Conservation (phyloP, 2,113 vertebrate species). For the Anhinga anhinga region DNA sequence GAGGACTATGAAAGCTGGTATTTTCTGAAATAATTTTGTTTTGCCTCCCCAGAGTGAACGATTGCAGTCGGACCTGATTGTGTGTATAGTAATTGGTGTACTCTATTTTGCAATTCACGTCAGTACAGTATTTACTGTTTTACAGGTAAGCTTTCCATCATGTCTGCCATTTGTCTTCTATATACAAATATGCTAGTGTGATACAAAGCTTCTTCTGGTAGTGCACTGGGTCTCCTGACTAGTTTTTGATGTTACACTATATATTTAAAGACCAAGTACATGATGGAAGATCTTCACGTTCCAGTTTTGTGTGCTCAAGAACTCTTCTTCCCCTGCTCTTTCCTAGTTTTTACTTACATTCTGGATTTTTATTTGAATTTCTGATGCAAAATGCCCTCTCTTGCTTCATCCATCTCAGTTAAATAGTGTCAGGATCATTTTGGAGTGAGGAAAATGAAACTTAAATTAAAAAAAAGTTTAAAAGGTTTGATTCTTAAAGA, state of each 20-base stretch:
- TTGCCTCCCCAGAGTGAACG: slow-evolving; percentile 85
- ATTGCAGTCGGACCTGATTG: slow-evolving; percentile 94
- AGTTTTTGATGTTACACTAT: too few relatives aligned
- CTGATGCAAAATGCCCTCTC: background rate
- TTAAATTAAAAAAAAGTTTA: background rate
- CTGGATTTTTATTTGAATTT: background rate
- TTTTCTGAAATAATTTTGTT: background rate
- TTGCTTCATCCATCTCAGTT: background rate
- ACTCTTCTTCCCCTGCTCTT: background rate
- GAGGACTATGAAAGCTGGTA: background rate
- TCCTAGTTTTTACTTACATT: background rate
- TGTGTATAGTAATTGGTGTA: slow-evolving; percentile 92
- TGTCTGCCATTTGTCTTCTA: background rate
- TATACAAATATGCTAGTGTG: background rate
- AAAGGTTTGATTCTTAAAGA: background rate
- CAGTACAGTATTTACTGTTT: slow-evolving; percentile 95
- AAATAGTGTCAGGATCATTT: background rate
- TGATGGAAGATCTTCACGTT: background rate
- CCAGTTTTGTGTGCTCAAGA: background rate
- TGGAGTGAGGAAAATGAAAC: background rate
- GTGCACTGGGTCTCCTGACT: background rate
- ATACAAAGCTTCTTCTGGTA: background rate
- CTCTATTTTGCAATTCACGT: slow-evolving; percentile 98
- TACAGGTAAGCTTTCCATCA: slow-evolving; percentile 83
- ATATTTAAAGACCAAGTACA: too few relatives aligned